Evolutionary conservation across 1,140 invertebrate genomes (phyloP).

Genomic region (Ips typographus): DNA sequence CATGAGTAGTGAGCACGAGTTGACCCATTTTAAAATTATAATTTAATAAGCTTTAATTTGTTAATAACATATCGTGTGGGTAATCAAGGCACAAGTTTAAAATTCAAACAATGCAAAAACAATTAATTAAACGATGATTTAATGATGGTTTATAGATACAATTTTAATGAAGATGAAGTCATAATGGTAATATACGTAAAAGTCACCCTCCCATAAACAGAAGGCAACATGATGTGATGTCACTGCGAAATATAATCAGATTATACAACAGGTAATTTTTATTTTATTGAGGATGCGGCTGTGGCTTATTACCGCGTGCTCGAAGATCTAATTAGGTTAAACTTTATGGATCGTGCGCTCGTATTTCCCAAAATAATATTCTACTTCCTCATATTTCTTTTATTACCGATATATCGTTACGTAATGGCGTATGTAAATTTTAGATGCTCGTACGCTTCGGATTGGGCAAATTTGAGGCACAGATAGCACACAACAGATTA

Average conservation of each 20-base stretch:
- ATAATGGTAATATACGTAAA: too few species aligned
- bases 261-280: conserved; percentile 6
- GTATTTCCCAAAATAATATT: conserved; percentile 5
- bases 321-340: conserved; percentile 4
- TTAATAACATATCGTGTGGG: too few species aligned
- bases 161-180: too few species aligned
- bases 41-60: too few species aligned
- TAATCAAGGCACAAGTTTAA: too few species aligned
- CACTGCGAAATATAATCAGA: not conserved
- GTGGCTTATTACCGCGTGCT: not conserved
- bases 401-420: conserved; percentile 1
- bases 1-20: not conserved
- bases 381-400: conserved; percentile 4
- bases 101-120: too few species aligned
- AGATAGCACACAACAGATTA: not conserved
- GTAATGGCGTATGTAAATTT: conserved; percentile 2
- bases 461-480: not conserved
- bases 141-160: too few species aligned
- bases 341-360: not conserved
- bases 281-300: conserved; percentile 1
- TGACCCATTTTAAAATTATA: not conserved
- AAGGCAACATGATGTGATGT: not conserved
- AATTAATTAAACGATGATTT: too few species aligned
- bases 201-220: too few species aligned
- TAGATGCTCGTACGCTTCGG: not conserved